These are phyloP conservation scores for Terrapene triunguis DNA, from an alignment of 2,113 vertebrate genomes.

Conservation along the genomic window DNA sequence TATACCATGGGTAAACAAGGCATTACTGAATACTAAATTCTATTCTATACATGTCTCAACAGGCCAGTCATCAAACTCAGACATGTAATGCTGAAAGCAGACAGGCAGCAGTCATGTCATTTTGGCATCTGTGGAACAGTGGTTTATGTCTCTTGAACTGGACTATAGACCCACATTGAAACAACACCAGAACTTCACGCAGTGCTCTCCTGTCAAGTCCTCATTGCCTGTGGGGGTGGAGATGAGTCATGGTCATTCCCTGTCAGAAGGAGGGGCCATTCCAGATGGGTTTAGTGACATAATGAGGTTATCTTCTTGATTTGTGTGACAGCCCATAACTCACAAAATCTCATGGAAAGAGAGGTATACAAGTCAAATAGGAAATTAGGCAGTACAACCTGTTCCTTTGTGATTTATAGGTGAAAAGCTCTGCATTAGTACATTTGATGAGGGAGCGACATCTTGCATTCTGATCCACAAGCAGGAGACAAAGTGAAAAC, in stretches of 20 bases:
- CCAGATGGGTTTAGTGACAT: neutral
- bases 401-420: slow-evolving; percentile 35
- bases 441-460: neutral
- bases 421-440: accelerated
- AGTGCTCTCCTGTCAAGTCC: neutral
- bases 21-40: neutral
- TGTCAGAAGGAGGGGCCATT: accelerated
- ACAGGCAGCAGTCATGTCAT: neutral
- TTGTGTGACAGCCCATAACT: neutral
- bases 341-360: neutral
- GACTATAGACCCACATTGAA: neutral
- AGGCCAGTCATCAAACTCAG: accelerated
- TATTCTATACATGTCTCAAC: neutral
- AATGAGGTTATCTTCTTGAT: accelerated
- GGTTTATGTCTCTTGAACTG: neutral
- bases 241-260: accelerated
- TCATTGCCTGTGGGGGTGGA: accelerated
- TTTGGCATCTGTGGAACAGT: accelerated
- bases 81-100: neutral
- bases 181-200: neutral
- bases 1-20: accelerated
- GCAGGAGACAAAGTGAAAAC: neutral
- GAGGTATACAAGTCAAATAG: neutral
- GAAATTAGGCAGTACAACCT: slow-evolving; percentile 19
- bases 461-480: slow-evolving; percentile 17